phyloP scores from a whole-genome alignment of 2,888 invertebrate genomes.

The Rhaphigaster nebulosa region DNA sequence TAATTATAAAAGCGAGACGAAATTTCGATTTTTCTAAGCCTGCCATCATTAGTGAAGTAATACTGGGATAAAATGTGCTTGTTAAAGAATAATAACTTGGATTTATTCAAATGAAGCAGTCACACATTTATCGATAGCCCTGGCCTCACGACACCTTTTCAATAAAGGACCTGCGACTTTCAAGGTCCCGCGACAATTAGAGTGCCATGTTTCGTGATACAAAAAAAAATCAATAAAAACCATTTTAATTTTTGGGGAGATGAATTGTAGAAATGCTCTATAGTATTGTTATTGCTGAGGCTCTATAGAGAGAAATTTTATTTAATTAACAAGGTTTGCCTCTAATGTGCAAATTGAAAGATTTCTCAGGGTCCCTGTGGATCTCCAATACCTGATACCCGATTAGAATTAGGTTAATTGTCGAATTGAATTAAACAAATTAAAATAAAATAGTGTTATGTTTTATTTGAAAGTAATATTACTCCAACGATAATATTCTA shows the following conservation, averaged over 20 bases:
- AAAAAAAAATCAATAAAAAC: not conserved
- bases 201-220: not conserved
- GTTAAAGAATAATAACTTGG: not conserved
- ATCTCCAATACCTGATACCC: too few species aligned
- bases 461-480: too few species aligned
- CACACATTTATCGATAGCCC: conserved; percentile 8
- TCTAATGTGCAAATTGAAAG: too few species aligned
- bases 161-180: too few species aligned
- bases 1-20: not conserved
- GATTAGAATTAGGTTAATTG: too few species aligned
- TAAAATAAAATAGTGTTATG: too few species aligned
- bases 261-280: not conserved
- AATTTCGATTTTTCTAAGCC: not conserved
- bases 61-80: not conserved
- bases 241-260: not conserved
- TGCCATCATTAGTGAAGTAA: not conserved
- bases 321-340: too few species aligned
- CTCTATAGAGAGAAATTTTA: too few species aligned
- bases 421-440: too few species aligned
- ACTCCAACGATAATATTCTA: too few species aligned
- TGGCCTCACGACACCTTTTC: not conserved
- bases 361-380: too few species aligned
- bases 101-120: conserved; percentile 38
- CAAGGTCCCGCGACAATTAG: not conserved
- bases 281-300: too few species aligned